phyloP scores from a whole-genome alignment of 1,140 invertebrate genomes.

The Drosophila simulans region DNA sequence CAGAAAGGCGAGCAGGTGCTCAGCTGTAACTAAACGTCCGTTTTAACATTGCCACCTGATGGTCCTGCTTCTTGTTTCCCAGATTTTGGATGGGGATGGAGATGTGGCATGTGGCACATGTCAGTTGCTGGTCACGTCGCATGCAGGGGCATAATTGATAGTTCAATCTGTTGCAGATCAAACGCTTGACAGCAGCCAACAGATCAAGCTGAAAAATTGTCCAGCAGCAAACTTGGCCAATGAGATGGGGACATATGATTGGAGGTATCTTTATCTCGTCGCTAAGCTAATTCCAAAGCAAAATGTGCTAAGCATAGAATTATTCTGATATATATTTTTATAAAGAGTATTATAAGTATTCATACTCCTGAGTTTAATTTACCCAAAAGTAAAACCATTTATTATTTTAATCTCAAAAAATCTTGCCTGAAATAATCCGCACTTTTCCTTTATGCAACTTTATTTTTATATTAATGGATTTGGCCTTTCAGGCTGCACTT shows the following conservation, averaged over 20 bases:
- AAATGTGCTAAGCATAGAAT: not conserved
- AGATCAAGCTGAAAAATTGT: slow-evolving; percentile 81
- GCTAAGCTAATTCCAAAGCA: not conserved
- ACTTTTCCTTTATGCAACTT: slow-evolving; percentile 13
- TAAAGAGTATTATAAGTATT: too few species aligned
- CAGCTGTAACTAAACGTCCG: slow-evolving; percentile 79
- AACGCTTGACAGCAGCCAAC: slow-evolving; percentile 80
- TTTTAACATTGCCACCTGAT: slow-evolving; percentile 63
- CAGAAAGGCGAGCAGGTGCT: slow-evolving; percentile 63
- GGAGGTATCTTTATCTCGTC: not conserved
- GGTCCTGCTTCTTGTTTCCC: slow-evolving; percentile 7
- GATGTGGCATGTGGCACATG: slow-evolving; percentile 46
- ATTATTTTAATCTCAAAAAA: not conserved
- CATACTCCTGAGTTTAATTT: too few species aligned
- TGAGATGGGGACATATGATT: slow-evolving; percentile 9
- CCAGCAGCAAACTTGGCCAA: slow-evolving; percentile 7
- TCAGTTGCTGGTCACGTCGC: slow-evolving; percentile 65
- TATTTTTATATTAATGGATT: slow-evolving; percentile 41
- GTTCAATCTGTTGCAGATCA: slow-evolving; percentile 82
- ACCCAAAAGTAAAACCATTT: too few species aligned
- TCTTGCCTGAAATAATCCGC: not conserved
- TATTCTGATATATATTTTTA: too few species aligned
- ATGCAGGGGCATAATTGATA: slow-evolving; percentile 71
- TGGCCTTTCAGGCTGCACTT: slow-evolving; percentile 38
- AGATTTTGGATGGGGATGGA: slow-evolving; percentile 14